Conservation (phyloP, 2,797 vertebrate species). For the Lycodopsis pacificus region DNA sequence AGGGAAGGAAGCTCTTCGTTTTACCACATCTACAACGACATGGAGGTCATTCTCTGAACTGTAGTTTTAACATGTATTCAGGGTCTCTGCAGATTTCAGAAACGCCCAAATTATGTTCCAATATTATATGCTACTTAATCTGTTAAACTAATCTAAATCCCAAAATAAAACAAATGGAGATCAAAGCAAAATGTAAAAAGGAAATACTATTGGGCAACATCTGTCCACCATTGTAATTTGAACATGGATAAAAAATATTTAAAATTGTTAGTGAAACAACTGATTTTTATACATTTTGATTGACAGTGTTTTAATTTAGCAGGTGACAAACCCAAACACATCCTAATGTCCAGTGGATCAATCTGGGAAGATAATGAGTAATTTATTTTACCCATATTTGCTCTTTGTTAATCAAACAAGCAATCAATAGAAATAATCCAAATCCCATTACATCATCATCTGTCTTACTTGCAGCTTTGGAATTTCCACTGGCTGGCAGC, state of each 20-base stretch:
- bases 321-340: neutral
- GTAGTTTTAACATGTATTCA: neutral
- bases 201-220: neutral
- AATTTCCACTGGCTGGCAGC: neutral
- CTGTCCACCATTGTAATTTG: neutral
- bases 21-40: neutral
- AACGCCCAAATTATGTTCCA: neutral
- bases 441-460: neutral
- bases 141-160: neutral
- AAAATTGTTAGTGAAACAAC: no score
- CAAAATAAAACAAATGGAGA: neutral
- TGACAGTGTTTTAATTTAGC: no score
- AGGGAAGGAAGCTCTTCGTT: no score
- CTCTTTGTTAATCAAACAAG: neutral
- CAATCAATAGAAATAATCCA: neutral
- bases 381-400: neutral
- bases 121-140: neutral
- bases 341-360: neutral
- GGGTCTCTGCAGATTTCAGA: neutral
- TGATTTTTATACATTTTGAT: no score
- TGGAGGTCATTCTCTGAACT: neutral
- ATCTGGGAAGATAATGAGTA: neutral
- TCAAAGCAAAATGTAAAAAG: neutral
- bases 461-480: constrained; percentile 22
- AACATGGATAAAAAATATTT: neutral